phyloP scores from a whole-genome alignment of 37 sponge, comb jelly and placozoan species.

The Aphrocallistes beatrix region DNA sequence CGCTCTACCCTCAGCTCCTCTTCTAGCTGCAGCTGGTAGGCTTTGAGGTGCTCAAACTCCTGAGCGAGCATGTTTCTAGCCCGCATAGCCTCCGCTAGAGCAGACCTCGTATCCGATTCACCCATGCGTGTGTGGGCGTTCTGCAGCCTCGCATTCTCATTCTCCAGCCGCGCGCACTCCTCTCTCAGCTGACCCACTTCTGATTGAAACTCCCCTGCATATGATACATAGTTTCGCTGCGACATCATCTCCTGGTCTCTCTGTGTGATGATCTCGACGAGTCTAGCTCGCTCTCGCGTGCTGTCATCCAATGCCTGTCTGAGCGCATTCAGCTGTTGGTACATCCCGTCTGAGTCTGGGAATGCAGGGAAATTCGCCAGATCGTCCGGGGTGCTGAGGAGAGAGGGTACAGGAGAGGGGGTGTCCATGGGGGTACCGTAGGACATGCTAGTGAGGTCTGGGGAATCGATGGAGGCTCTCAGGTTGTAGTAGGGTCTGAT shows the following conservation, averaged over 20 bases:
- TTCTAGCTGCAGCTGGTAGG: not conserved
- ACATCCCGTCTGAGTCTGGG: not conserved
- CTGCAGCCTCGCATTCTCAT: not conserved
- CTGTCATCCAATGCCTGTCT: not conserved
- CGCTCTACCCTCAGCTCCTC: not conserved
- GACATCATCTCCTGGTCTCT: not conserved
- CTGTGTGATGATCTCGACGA: not conserved
- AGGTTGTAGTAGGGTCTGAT: not conserved
- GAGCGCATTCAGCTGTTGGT: not conserved
- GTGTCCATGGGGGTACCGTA: not conserved
- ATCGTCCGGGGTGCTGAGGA: not conserved
- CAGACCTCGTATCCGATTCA: not conserved
- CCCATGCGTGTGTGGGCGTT: not conserved
- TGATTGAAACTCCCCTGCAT: not conserved
- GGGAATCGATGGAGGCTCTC: not conserved
- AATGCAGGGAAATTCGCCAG: not conserved
- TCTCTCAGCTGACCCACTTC: not conserved
- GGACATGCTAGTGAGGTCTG: not conserved
- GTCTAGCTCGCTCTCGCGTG: not conserved
- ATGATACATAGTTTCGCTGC: not conserved
- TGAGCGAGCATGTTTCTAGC: not conserved
- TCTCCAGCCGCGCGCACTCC: not conserved
- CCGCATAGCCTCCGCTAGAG: not conserved
- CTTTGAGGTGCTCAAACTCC: not conserved
- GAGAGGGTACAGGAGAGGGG: not conserved